A percentile compares a stretch with the other conserved stretches of the same genome.
Evolutionary conservation across 2,888 invertebrate species (phyloP).

Genomic region (Oegoconia quadripuncta): DNA sequence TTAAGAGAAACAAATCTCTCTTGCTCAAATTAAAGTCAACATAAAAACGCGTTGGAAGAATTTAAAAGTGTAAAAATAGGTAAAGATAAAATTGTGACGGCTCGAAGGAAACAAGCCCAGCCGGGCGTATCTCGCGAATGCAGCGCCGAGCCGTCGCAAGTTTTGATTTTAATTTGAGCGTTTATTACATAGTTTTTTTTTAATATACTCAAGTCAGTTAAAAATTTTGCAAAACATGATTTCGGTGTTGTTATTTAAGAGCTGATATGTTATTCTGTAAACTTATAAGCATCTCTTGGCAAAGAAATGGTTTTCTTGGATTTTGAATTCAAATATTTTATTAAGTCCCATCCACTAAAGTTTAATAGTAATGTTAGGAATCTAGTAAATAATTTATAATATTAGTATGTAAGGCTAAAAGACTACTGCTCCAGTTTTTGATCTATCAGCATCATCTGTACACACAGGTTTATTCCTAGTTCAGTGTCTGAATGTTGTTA

Average conservation of each 20-base stretch:
- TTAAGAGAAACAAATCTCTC: constrained; percentile 1
- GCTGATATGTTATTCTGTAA: no score
- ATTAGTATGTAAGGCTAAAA: no score
- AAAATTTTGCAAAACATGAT: background rate
- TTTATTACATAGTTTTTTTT: constrained; percentile 38
- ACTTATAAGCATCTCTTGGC: no score
- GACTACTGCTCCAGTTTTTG: no score
- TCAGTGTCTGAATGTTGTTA: no score
- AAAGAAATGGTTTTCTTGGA: no score
- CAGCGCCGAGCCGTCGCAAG: constrained; percentile 43
- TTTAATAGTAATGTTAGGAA: no score
- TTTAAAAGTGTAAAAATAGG: constrained; percentile 48
- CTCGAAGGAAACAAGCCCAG: constrained; percentile 51
- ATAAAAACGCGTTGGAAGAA: constrained; percentile 36
- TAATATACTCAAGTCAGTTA: constrained; percentile 16
- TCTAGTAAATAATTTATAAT: no score
- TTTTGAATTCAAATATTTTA: no score
- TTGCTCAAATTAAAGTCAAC: constrained; percentile 35
- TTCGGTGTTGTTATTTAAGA: background rate
- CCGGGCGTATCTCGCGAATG: constrained; percentile 55
- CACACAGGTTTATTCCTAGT: no score
- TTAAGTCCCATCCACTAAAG: no score
- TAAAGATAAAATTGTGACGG: constrained; percentile 61
- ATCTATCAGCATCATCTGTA: no score
- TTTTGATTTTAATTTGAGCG: constrained; percentile 54